These are phyloP conservation scores for Chrysaora quinquecirrha DNA, from an alignment of 30 jellyfish, hydroid and myxozoan genomes.

Conservation along the genomic window DNA sequence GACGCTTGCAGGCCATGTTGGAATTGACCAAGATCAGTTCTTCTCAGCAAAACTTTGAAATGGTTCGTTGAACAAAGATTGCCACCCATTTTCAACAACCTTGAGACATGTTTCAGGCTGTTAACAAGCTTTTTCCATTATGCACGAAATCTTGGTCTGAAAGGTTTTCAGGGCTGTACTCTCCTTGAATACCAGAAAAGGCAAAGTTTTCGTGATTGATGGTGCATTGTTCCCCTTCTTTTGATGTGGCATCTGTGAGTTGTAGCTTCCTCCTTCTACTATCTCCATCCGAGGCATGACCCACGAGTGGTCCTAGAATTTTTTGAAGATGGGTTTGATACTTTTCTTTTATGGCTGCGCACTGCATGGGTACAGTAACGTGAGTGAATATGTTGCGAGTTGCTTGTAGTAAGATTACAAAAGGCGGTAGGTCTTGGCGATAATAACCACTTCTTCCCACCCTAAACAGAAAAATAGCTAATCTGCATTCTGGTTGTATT, in stretches of 20 bases:
- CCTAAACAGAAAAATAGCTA: background rate
- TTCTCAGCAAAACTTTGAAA: constrained; percentile 3
- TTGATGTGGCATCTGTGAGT: constrained; percentile 15
- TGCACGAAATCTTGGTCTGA: constrained; percentile 34
- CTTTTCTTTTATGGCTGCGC: constrained; percentile 14
- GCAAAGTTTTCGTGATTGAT: constrained; percentile 23
- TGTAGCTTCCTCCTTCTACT: constrained; percentile 33
- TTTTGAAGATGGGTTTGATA: constrained; percentile 4
- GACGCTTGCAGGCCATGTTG: constrained; percentile 4
- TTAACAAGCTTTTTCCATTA: constrained; percentile 25
- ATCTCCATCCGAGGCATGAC: constrained; percentile 44
- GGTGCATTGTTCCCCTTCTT: constrained; percentile 32
- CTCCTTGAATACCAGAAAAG: constrained; percentile 33
- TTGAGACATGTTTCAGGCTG: constrained; percentile 19
- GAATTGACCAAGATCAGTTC: background rate
- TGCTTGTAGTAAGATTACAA: constrained; percentile 31
- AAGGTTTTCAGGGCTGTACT: constrained; percentile 15
- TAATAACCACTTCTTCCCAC: background rate
- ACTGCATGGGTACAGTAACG: constrained; percentile 11
- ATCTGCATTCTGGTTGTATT: background rate
- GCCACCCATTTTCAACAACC: constrained; percentile 26
- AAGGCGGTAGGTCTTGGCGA: constrained; percentile 20
- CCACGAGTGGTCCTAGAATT: constrained; percentile 41
- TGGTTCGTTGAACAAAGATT: constrained; percentile 27
- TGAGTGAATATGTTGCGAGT: constrained; percentile 36